phyloP scores from a whole-genome alignment of 2,888 invertebrate genomes.

The Apodemia zela region DNA sequence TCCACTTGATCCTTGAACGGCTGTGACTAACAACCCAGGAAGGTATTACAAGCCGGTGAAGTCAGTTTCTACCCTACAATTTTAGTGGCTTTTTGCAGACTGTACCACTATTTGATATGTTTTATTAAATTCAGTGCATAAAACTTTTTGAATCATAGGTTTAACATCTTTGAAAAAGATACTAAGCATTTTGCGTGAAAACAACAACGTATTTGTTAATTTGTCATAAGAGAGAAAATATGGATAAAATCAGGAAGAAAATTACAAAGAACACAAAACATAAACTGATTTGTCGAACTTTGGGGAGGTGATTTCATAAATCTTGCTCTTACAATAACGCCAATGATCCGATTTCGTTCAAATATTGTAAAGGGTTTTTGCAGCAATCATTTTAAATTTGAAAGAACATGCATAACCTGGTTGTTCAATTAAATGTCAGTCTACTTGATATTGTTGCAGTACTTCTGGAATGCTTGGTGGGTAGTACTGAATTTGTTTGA shows the following conservation, averaged over 20 bases:
- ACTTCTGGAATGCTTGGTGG: slow-evolving; percentile 49
- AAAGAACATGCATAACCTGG: slow-evolving; percentile 45
- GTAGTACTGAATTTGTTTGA: slow-evolving; percentile 47
- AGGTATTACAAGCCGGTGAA: slow-evolving; percentile 49
- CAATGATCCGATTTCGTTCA: slow-evolving; percentile 68
- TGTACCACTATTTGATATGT: slow-evolving; percentile 79
- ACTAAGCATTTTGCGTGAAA: not conserved
- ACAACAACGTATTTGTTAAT: too few relatives aligned
- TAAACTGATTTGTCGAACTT: not conserved
- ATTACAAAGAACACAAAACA: too few relatives aligned
- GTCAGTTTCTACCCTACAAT: slow-evolving; percentile 48
- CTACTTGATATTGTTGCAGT: slow-evolving; percentile 46
- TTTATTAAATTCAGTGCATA: slow-evolving; percentile 67
- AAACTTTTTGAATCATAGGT: slow-evolving; percentile 42
- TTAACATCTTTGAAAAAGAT: not conserved
- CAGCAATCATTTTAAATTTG: slow-evolving; percentile 61
- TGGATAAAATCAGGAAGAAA: too few relatives aligned
- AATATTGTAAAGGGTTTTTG: slow-evolving; percentile 54
- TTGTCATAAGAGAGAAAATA: too few relatives aligned
- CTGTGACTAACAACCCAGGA: slow-evolving; percentile 22
- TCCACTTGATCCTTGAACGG: not conserved
- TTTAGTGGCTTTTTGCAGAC: slow-evolving; percentile 66
- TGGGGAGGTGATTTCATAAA: too few relatives aligned
- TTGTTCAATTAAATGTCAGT: slow-evolving; percentile 48
- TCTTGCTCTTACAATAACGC: not conserved